Percentiles rank a stretch among this genome's conserved stretches.
Conservation (phyloP, 1,140 invertebrate species). For the Colletes latitarsis region DNA sequence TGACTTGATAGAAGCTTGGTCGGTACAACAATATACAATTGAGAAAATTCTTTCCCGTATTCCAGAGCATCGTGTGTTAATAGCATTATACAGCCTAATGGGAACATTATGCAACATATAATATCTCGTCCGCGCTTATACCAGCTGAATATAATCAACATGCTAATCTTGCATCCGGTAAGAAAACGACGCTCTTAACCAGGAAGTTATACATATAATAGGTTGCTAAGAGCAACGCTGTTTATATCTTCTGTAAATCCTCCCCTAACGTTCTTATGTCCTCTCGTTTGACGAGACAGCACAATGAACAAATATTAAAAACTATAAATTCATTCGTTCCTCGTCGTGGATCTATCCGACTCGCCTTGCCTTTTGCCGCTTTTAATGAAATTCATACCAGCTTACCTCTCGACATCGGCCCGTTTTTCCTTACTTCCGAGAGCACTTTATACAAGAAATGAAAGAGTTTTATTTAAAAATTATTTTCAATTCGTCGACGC, state of each 20-base stretch:
- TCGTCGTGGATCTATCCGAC: background rate
- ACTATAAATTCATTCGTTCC: constrained; percentile 69
- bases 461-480: constrained; percentile 51
- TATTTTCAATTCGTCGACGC: constrained; percentile 1
- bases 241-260: constrained; percentile 15
- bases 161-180: constrained; percentile 35
- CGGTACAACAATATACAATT: no score
- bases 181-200: constrained; percentile 40
- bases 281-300: constrained; percentile 29
- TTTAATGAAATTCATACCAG: constrained; percentile 69
- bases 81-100: background rate
- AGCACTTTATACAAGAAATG: constrained; percentile 23
- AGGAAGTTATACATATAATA: constrained; percentile 41
- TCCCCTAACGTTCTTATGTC: background rate
- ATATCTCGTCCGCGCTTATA: constrained; percentile 15
- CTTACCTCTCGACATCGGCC: constrained; percentile 24
- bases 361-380: constrained; percentile 32
- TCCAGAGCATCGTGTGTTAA: background rate
- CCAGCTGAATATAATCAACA: constrained; percentile 25
- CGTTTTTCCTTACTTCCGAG: constrained; percentile 17
- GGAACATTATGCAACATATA: constrained; percentile 18
- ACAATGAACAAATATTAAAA: constrained; percentile 71
- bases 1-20: background rate
- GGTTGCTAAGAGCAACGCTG: constrained; percentile 35
- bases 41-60: background rate